Base-by-base conservation (phyloP, 2,888 invertebrate species). In the Salpingus planirostris region DNA sequence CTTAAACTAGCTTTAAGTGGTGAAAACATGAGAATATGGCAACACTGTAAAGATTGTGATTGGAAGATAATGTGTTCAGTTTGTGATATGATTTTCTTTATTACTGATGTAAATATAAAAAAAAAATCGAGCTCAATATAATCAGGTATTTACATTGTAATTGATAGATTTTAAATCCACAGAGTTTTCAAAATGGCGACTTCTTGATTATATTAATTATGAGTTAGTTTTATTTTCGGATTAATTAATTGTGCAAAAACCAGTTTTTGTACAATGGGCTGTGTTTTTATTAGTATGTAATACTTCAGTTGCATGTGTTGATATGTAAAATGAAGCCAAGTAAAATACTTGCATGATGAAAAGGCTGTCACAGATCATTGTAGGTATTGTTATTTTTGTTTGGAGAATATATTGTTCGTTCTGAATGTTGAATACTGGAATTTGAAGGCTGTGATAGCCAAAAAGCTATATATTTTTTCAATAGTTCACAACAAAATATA, bases 21-120 rank as follows among this genome's bases (percentile, higher is more conserved):
- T n/a, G n/a, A n/a, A n/a, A n/a, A n/a, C n/a, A n/a, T n/a, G n/a
- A n/a, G n/a, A n/a, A n/a, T n/a, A n/a, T n/a, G n/a, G 11, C 4
- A n/a, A 24, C 10, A 24, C 8, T 18, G 18, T 8, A 18, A n/a
- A 18, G 18, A 18, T 31, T 33, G 33, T 40, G 36, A 36, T 36
- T 24, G 29, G 43, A 30, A 38, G 39, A 46, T 44, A 45, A 44
- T 51, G 51, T 51, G 51, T 51, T 51, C 51, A 51, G 49, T 45
- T 49, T 50, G 51, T 51, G 51, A 51, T 51, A 51, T 37, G 40
- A 34, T 39, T 33, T 35, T 42, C 36, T 43, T 42, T 40, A 38
- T 43, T n/a, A 43, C 30, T 33, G 37, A 43, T 42, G 37, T 44
- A 42, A 32, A 43, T 35, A 36, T 30, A 40, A 42, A 38, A 34